Base-by-base conservation (phyloP, 2,888 invertebrate species). In the Drosophila hamatofila region DNA sequence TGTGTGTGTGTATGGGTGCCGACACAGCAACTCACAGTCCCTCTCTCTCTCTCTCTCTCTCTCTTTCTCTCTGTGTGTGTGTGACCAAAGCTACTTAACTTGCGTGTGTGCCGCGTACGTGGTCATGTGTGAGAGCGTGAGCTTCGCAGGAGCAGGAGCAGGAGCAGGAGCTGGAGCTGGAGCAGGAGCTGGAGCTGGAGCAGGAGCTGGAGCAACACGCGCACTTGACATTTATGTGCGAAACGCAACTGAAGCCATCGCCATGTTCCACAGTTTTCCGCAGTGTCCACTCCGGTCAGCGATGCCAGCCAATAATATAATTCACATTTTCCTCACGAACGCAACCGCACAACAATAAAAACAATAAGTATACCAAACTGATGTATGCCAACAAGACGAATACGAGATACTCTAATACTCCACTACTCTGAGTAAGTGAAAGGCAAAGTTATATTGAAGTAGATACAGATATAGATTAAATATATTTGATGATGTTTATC, bases 201-300 rank as follows among this genome's bases (percentile, higher is more conserved):
- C 75, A 75, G 75, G 78, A 72, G 80, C 75, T 73, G 75, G 78
- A 72, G 75, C 84, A 84, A 74, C 88, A 83, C 81, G 72, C 80
- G 80, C 81, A 85, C 88, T 85, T 85, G 83, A 86, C 85, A 86
- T 85, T 85, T 85, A 88, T 85, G 82, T 85, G 80, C 80, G 72
- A 80, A 78, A 74, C 83, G 81, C 81, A 77, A 71, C 83, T 65
- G 63, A 80, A 76, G 66, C 64, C 67, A 46, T 49, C 57, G 25
- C 56, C 42, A 42, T 44, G 30, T 41, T 23, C 39, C 46, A 39
- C 25, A 25, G 37, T 54, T 23, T 25, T 39, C 54, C 54, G 39
- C 54, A 25, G 54, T 39, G 54, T 54, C 54, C 54, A 54, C 25
- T 27, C 39, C 12, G 54, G 37, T 39, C 54, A 39, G 23, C 61